phyloP scores from a whole-genome alignment of 2,888 invertebrate species.

The Belgica antarctica region DNA sequence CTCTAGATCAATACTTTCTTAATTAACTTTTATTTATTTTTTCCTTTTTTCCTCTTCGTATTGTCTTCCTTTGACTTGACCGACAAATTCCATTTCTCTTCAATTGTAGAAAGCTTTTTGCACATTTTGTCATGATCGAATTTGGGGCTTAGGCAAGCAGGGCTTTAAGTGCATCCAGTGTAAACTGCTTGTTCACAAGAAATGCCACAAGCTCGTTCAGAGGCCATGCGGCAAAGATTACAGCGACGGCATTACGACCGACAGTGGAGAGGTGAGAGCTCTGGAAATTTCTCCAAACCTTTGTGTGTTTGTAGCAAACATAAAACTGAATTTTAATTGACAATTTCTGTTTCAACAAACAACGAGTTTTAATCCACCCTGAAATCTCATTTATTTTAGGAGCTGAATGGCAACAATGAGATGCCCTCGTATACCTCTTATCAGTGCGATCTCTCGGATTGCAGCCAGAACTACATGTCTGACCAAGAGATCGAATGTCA shows the following conservation, averaged over 20 bases:
- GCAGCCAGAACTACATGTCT: constrained; percentile 44
- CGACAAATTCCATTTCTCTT: too few relatives aligned
- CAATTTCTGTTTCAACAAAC: constrained; percentile 4
- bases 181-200: constrained; percentile 92
- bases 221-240: constrained; percentile 76
- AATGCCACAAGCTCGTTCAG: constrained; percentile 91
- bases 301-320: too few relatives aligned
- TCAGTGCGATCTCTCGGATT: constrained; percentile 53
- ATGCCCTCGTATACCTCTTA: constrained; percentile 46
- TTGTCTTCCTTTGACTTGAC: constrained; percentile 1
- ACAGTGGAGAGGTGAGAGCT: constrained; percentile 41
- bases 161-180: constrained; percentile 96
- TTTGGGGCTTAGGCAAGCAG: constrained; percentile 95
- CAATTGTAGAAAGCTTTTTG: constrained; percentile 78
- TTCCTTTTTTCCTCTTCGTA: neutral
- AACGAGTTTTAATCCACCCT: neutral
- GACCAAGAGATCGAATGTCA: constrained; percentile 41
- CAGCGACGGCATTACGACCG: constrained; percentile 48
- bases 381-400: neutral
- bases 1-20: neutral
- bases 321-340: neutral
- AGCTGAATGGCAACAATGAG: constrained; percentile 41
- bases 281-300: constrained; percentile 59
- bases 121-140: constrained; percentile 90
- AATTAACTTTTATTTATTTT: neutral